Evolutionary conservation across 2,797 vertebrate genomes (phyloP), one percentile per base, ranked within the genome.

Genomic region (Megalops cyprinoides): DNA sequence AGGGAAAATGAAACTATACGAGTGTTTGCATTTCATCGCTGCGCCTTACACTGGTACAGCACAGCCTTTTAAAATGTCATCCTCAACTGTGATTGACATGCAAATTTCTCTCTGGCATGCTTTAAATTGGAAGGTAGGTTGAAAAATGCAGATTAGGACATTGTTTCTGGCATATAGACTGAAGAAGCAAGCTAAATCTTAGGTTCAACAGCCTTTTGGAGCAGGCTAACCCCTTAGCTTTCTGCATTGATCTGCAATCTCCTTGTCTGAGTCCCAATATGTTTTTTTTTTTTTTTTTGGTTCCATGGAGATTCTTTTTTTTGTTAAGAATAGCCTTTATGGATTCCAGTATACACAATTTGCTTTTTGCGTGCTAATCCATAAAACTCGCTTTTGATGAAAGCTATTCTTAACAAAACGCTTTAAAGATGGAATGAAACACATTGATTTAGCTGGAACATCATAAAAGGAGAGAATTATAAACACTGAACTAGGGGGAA

Each of bases 1-100:
- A 65, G 18, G 31, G 65, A n/a, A 90, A 91, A 88, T 81, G 85
- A 84, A 87, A 85, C 84, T 86, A 82, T 90, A 87, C 83, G 85
- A 91, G 90, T 91, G 82, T 90, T 88, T 87, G 86, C 84, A 91
- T 91, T 93, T 93, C 89, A 91, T 93, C 92, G 90, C 87, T 89
- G 87, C 90, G 87, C 92, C 87, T 93, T 91, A 92, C 85, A 90
- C 87, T 81, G 88, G 88, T 90, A 84, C 84, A 88, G 90, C 83
- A 90, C 86, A 84, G 88, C 89, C 89, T 89, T 93, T 92, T 92
- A 90, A 93, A 93, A 93, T 93, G 92, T 92, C 92, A 93, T 85
- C 89, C 58, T 39, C 85, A 28, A 81, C 85, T 76, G 85, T 91
- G 93, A 93, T 92, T 93, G 93, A 92, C 92, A 94, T 93, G 92